These are phyloP conservation scores for Cordilura impudica DNA, from an alignment of 2,888 invertebrate species.

Conservation along the genomic window DNA sequence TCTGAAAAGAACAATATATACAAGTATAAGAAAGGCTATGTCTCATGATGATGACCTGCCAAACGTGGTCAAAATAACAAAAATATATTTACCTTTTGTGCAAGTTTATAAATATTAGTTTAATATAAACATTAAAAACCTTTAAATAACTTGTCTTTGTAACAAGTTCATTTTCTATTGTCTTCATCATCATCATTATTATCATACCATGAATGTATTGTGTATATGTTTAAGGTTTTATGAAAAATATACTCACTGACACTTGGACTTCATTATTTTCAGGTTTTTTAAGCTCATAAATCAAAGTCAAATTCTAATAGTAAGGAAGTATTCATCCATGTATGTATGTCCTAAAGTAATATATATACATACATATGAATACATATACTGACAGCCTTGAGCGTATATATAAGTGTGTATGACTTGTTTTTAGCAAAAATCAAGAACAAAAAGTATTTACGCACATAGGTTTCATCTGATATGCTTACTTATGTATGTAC, in stretches of 20 bases:
- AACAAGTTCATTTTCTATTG: constrained; percentile 40
- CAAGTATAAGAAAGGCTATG: constrained; percentile 11
- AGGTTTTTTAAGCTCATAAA: constrained; percentile 63
- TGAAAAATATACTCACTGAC: constrained; percentile 61
- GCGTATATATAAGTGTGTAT: too few relatives aligned
- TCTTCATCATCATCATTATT: constrained; percentile 30
- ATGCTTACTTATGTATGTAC: background rate
- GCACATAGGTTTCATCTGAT: background rate
- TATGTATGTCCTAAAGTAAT: background rate
- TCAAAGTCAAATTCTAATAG: constrained; percentile 61
- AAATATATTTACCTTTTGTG: background rate
- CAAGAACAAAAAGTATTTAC: background rate
- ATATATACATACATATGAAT: too few relatives aligned
- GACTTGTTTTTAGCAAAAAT: too few relatives aligned
- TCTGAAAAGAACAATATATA: background rate
- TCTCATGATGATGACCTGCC: constrained; percentile 9
- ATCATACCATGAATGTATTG: background rate
- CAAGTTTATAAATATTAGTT: background rate
- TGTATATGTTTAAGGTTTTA: constrained; percentile 43
- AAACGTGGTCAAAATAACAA: background rate
- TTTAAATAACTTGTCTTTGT: constrained; percentile 30
- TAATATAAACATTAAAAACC: constrained; percentile 9
- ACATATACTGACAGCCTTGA: too few relatives aligned
- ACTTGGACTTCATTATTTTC: constrained; percentile 64
- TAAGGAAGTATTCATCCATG: background rate